Conservation (phyloP, 2,113 vertebrate genomes). For the Corydoras sp. region DNA sequence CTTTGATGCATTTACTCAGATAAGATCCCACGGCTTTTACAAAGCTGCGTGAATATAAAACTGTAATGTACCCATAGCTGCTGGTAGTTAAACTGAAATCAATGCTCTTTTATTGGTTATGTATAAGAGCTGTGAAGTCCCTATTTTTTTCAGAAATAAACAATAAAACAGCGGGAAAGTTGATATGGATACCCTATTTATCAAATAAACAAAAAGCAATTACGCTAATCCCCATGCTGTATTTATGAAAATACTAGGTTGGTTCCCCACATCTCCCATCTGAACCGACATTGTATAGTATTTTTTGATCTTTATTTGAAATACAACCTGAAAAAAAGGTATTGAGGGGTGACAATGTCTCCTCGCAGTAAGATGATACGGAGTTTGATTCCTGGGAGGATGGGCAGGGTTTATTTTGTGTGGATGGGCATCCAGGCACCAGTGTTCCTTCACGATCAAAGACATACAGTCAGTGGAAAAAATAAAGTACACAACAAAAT, state of each 20-base stretch:
- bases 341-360: too few relatives aligned
- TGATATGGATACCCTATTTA: slow-evolving; percentile 53
- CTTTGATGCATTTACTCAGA: background rate
- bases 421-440: too few relatives aligned
- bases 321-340: too few relatives aligned
- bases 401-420: too few relatives aligned
- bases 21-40: background rate
- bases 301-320: too few relatives aligned
- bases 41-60: background rate
- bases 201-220: slow-evolving; percentile 44
- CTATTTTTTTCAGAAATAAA: slow-evolving; percentile 37
- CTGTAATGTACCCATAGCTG: background rate
- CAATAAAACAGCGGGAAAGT: slow-evolving; percentile 57
- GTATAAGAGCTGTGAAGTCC: slow-evolving; percentile 47
- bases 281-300: background rate
- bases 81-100: slow-evolving; percentile 34
- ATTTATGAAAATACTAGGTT: background rate
- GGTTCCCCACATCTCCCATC: background rate
- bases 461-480: too few relatives aligned
- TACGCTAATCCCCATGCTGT: slow-evolving; percentile 23
- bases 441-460: too few relatives aligned
- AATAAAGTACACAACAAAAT: too few relatives aligned
- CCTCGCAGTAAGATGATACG: too few relatives aligned
- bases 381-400: too few relatives aligned
- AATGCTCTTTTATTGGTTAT: slow-evolving; percentile 47